A percentile compares a stretch with the other conserved stretches of the same genome.
Conservation (phyloP, 92 coral and sea anemone genomes). For the Chrysogorgia sp. region DNA sequence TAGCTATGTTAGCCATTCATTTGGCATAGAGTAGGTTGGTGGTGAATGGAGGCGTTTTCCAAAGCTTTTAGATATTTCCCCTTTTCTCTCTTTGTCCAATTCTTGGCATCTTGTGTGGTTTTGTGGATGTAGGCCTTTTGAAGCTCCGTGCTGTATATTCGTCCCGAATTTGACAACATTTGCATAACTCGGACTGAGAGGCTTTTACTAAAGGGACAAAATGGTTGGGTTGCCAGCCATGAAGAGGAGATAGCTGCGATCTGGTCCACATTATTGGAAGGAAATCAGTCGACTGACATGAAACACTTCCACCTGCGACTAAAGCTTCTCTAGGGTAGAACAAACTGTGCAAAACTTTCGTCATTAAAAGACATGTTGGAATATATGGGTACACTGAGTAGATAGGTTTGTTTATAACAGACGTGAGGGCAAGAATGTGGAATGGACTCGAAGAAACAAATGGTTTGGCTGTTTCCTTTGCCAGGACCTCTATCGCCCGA, state of each 20-base stretch:
- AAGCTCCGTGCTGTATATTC: too few species aligned
- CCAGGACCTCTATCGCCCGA: conserved; percentile 36
- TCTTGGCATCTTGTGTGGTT: too few species aligned
- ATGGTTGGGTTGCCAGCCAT: conserved; percentile 45
- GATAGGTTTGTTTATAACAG: conserved; percentile 47
- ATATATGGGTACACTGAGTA: conserved; percentile 47
- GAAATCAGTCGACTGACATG: background rate
- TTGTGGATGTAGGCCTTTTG: too few species aligned
- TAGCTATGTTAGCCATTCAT: background rate
- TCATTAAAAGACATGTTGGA: background rate
- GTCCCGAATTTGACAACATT: too few species aligned
- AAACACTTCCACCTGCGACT: background rate
- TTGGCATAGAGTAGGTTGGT: too few species aligned
- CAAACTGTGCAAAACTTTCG: conserved; percentile 11
- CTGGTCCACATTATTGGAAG: conserved; percentile 41
- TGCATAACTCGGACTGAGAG: too few species aligned
- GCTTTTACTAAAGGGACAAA: conserved; percentile 17
- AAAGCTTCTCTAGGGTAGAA: background rate
- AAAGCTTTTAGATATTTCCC: too few species aligned
- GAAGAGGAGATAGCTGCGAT: background rate
- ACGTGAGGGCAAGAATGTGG: conserved; percentile 46
- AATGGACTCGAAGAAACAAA: conserved; percentile 31
- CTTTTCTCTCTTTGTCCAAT: too few species aligned
- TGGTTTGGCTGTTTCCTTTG: conserved; percentile 36
- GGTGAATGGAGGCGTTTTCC: too few species aligned